phyloP scores from a whole-genome alignment of 2,888 invertebrate species.

The Andrena bucephala region DNA sequence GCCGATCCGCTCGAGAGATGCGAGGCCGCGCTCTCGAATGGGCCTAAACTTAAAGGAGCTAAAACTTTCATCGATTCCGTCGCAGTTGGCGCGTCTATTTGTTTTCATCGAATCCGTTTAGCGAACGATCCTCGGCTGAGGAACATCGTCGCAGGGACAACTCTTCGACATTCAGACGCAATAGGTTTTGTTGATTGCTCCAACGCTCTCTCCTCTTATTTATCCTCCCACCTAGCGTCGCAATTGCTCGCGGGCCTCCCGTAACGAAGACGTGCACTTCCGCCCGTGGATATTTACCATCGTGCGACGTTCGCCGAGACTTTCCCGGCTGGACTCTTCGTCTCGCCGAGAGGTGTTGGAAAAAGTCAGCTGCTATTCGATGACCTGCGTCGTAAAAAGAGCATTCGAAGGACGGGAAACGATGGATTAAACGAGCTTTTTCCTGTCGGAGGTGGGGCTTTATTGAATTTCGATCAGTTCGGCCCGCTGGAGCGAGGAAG shows the following conservation, averaged over 20 bases:
- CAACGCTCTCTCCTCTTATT: slow-evolving; percentile 52
- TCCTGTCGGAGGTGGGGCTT: background rate
- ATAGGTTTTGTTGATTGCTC: slow-evolving; percentile 12
- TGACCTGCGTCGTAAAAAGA: background rate
- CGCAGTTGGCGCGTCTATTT: background rate
- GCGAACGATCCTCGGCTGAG: background rate
- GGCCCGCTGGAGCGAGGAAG: background rate
- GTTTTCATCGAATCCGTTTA: background rate
- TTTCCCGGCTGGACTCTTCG: background rate
- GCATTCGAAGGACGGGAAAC: background rate
- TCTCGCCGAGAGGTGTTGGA: background rate
- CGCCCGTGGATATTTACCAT: slow-evolving; percentile 44
- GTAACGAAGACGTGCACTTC: slow-evolving; percentile 53
- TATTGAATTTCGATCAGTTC: slow-evolving; percentile 22
- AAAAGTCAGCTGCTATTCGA: background rate
- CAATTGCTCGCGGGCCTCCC: slow-evolving; percentile 39
- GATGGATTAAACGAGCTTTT: background rate
- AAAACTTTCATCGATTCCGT: background rate
- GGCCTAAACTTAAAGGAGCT: slow-evolving; percentile 7
- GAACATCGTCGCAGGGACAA: background rate
- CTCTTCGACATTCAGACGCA: background rate
- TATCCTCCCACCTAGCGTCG: slow-evolving; percentile 56
- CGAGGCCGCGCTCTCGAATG: background rate
- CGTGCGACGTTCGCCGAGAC: slow-evolving; percentile 18
- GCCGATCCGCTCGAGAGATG: background rate